Evolutionary conservation across 2,797 vertebrate species (phyloP), one percentile per base, ranked within the genome.

Genomic region (Sylvia borin): DNA sequence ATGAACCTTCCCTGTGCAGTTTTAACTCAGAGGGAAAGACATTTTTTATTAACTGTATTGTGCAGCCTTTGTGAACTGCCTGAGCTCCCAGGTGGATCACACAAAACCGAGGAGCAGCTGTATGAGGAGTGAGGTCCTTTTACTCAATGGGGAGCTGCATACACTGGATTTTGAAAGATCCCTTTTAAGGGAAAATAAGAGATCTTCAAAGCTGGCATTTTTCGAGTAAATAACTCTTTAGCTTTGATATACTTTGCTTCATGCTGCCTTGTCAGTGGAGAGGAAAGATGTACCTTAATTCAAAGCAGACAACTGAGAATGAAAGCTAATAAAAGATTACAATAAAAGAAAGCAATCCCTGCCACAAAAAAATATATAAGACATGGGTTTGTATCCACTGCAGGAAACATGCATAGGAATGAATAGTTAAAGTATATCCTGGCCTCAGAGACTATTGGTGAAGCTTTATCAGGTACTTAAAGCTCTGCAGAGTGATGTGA

Each of bases 161-260:
- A 61, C 45, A 27, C 85, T 90, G 95, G 75, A 85, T 68, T 96
- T 95, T 85, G 83, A 96, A 89, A 92, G 66, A 70, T 57, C 94
- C 68, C 51, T 48, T 95, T 95, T 91, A 82, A 81, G 45, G 51
- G 47, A 34, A 5, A 31, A 50, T n/a, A 81, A 75, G 43, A 57
- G 40, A 87, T 72, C 77, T 93, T 96, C 94, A 95, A 94, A 96
- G 85, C 78, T 58, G 45, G 50, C 66, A 43, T 95, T 95, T 96
- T 93, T 89, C 78, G 85, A 90, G 81, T 95, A 97, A 97, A 95
- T 97, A 96, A 96, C 93, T 94, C 90, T 80, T 87, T 48, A 95
- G 66, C 88, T 96, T 96, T 97, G 95, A 93, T 96, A 80, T 67
- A 48, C 54, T 78, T 81, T 81, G 64, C 81, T 91, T 94, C 81